phyloP scores from a whole-genome alignment of 2,797 vertebrate species.

The Ptychadena robeensis region DNA sequence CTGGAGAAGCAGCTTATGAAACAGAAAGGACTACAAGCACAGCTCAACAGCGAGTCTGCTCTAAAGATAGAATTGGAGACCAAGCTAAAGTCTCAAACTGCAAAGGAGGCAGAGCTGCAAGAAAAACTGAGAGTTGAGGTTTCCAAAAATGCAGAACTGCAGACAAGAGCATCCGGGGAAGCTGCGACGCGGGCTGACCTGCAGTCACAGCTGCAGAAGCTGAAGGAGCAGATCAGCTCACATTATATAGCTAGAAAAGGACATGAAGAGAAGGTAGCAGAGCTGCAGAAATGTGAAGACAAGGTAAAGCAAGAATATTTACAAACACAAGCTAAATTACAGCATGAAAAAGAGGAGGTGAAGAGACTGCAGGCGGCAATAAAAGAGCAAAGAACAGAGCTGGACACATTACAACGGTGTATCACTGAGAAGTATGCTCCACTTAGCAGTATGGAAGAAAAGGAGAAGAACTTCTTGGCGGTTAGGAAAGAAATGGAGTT shows the following conservation, averaged over 20 bases:
- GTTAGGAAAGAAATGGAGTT: slow-evolving; percentile 76
- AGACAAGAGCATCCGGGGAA: slow-evolving; percentile 80
- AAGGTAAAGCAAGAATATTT: slow-evolving; percentile 20
- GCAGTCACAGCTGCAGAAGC: slow-evolving; percentile 64
- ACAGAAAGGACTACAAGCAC: slow-evolving; percentile 22
- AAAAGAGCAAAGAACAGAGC: slow-evolving; percentile 87
- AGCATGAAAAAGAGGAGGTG: slow-evolving; percentile 78
- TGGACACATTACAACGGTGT: slow-evolving; percentile 91
- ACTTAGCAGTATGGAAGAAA: slow-evolving; percentile 78
- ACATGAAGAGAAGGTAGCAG: slow-evolving; percentile 71
- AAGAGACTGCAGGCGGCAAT: slow-evolving; percentile 82
- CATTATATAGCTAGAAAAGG: slow-evolving; percentile 79
- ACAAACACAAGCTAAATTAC: slow-evolving; percentile 66
- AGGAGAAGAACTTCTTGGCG: slow-evolving; percentile 77
- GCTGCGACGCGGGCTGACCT: slow-evolving; percentile 74
- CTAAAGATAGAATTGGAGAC: slow-evolving; percentile 21
- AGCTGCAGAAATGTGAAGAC: slow-evolving; percentile 43
- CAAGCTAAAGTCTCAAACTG: slow-evolving; percentile 61
- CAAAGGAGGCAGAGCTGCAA: slow-evolving; percentile 16
- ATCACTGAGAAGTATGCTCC: slow-evolving; percentile 88
- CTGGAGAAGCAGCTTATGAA: slow-evolving; percentile 6
- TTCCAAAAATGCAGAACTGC: slow-evolving; percentile 78
- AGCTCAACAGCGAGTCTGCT: slow-evolving; percentile 57
- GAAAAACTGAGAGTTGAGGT: slow-evolving; percentile 79
- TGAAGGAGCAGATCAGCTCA: slow-evolving; percentile 74